Base-by-base conservation (phyloP, 2,113 vertebrate species). In the Pica pica region DNA sequence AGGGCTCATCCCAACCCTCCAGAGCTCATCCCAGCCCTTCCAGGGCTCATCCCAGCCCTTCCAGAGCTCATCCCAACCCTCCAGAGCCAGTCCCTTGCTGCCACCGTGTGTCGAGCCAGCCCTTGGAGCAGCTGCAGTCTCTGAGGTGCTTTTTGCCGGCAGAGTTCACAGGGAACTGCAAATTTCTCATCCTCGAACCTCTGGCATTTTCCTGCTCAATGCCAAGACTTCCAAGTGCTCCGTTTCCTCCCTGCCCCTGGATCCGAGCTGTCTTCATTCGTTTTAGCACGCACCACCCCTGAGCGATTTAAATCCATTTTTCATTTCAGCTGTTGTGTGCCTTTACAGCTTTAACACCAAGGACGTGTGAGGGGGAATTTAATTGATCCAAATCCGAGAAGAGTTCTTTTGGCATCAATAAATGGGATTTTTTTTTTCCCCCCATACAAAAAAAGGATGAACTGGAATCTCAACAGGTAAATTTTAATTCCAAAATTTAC, bases 101-200 rank as follows among this genome's bases (percentile, higher is more conserved):
- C 97, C 98, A 88, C 89, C 98, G 1, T 61, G 96, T 97, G 98
- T 97, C 41, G 8, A 28, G 14, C 30, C 22, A 13, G 44, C n/a
- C 3, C 23, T 46, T 57, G 55, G 31, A 56, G 30, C 0, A 10
- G 6, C 18, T 22, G 47, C 10, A 3, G 1, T 1, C 16, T 18
- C 26, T 0, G 1, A n/a, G 61, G 6, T 6, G 24, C 16, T 44
- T 78, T 82, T 69, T n/a, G 23, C 55, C 16, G 4, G 33, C 24
- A 5, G 27, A 81, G 14, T 68, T 84, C 17, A 2, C 61, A n/a
- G 30, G 52, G 37, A 82, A 5, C 6, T 30, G 28, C 23, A 13
- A 16, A 53, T 4, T 60, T 9, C 1, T 7, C 15, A 7, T 57
- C 19, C n/a, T 31, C 5, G 0, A 59, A 33, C 44, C 17, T 17